Percentiles rank a stretch among this genome's conserved stretches.
These are phyloP conservation scores for Drosophila atripex DNA, from an alignment of 2,888 invertebrate species.

Conservation along the genomic window DNA sequence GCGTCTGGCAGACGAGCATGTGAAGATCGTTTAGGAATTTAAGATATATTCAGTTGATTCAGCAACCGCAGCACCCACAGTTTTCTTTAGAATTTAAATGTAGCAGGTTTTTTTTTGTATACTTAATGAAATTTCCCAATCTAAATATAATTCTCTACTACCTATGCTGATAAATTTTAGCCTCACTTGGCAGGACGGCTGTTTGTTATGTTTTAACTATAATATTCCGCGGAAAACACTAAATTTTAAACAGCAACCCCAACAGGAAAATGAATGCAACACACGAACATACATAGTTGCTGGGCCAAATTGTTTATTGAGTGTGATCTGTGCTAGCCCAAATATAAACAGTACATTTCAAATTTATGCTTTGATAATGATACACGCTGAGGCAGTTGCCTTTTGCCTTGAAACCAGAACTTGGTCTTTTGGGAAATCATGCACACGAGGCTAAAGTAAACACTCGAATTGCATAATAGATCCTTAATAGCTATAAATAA, in stretches of 20 bases:
- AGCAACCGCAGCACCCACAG: neutral
- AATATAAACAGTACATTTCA: slow-evolving; percentile 66
- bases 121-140: slow-evolving; percentile 34
- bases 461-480: slow-evolving; percentile 65
- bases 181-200: slow-evolving; percentile 29
- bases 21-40: neutral
- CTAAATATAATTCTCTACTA: slow-evolving; percentile 41
- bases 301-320: slow-evolving; percentile 69
- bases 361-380: slow-evolving; percentile 61
- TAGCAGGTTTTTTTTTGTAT: slow-evolving; percentile 24
- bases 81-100: slow-evolving; percentile 16
- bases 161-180: slow-evolving; percentile 28
- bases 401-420: slow-evolving; percentile 19
- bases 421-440: slow-evolving; percentile 15
- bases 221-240: slow-evolving; percentile 65
- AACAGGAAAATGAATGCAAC: slow-evolving; percentile 38
- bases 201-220: slow-evolving; percentile 69
- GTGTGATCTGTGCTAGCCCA: slow-evolving; percentile 48
- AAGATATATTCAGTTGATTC: neutral
- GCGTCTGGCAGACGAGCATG: too few relatives aligned
- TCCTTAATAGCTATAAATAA: slow-evolving; percentile 61
- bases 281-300: slow-evolving; percentile 20
- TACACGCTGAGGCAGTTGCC: slow-evolving; percentile 24
- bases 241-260: slow-evolving; percentile 42
- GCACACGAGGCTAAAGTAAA: slow-evolving; percentile 38